Base-by-base conservation (phyloP, 1,140 invertebrate species). In the Hypothenemus hampei region DNA sequence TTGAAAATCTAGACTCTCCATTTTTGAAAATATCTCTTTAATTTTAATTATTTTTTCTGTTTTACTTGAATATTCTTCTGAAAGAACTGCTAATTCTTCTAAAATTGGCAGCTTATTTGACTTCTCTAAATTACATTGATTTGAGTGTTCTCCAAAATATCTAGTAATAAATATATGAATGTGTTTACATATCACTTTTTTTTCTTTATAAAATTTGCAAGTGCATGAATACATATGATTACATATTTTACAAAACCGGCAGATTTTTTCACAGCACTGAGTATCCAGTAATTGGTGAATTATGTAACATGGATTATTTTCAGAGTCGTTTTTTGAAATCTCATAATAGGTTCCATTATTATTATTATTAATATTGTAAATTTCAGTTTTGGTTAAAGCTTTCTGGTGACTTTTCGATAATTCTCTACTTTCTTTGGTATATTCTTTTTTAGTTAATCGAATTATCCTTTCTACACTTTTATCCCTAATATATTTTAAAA, bases 211-310 rank as follows among this genome's bases (percentile, higher is more conserved):
- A 26, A 13, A n/a, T 7, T 8, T n/a, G 20, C 41, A 45, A 4
- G 11, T 26, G 26, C 41, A 45, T 24, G 8, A 18, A 45, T n/a
- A 45, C 19, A 18, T n/a, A 16, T 45, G 41, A 29, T 10, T 19
- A 29, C 41, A 45, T 45, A 26, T 29, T 8, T 45, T 23, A 45
- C 41, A 45, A 45, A 45, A 45, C 19, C 10, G 18, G 22, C 41
- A 45, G 8, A 45, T 23, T 8, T 24, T 4, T 10, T 44, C 11
- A 45, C 41, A 45, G 19, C 41, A 45, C 26, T 44, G 23, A 6
- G 24, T n/a, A 10, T 26, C 11, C 15, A 31, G 13, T 31, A 31
- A 8, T 11, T 43, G 18, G 10, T 43, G 8, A n/a, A 11, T 21
- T 20, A 8, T 21, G 22, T 16, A 43, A 10, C 10, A 43, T 2